phyloP scores from a whole-genome alignment of 2,888 invertebrate species.

The Melipona beecheii region DNA sequence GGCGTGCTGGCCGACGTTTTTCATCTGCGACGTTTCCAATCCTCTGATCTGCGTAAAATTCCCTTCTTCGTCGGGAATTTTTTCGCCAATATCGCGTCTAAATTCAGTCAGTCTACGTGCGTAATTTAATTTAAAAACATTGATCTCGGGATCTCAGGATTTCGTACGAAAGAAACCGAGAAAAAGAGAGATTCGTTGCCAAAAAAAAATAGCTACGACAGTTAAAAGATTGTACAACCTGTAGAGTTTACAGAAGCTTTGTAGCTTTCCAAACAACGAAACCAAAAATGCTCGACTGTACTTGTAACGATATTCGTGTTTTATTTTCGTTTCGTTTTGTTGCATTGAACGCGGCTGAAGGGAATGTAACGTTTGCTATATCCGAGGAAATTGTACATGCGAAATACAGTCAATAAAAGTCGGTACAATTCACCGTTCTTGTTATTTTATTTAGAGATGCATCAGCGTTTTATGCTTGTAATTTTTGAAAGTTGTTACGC shows the following conservation, averaged over 20 bases:
- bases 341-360: slow-evolving; percentile 17
- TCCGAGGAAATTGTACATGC: slow-evolving; percentile 10
- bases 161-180: too few species aligned
- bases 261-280: not conserved
- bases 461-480: slow-evolving; percentile 5
- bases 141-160: too few species aligned
- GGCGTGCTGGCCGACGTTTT: slow-evolving; percentile 33
- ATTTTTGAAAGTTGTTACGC: slow-evolving; percentile 1
- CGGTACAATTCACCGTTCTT: not conserved
- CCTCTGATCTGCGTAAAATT: not conserved
- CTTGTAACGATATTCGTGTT: not conserved
- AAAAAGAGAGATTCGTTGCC: not conserved
- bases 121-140: too few species aligned
- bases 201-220: not conserved
- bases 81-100: not conserved
- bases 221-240: too few species aligned
- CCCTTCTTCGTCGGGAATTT: not conserved
- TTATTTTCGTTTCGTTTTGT: slow-evolving; percentile 20
- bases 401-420: slow-evolving; percentile 20
- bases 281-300: not conserved
- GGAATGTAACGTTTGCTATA: slow-evolving; percentile 1
- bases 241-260: too few species aligned
- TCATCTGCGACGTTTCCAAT: slow-evolving; percentile 32
- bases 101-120: not conserved
- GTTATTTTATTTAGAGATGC: slow-evolving; percentile 8